Base-by-base conservation (phyloP, 2,888 invertebrate genomes). In the Xylota sylvarum region DNA sequence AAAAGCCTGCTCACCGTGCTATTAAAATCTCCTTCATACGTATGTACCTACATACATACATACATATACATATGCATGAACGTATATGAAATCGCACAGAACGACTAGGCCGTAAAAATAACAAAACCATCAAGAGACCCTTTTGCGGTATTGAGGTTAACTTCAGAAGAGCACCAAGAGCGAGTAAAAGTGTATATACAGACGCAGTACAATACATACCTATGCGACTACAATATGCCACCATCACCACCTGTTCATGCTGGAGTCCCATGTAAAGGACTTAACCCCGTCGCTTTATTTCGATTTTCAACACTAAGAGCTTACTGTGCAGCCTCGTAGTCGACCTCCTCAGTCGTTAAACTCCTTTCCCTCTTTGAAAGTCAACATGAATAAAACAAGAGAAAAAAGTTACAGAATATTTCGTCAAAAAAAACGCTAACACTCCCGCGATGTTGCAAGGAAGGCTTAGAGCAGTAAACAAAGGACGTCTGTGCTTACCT, bases 331-430 rank as follows among this genome's bases (percentile, higher is more conserved):
- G 37, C 74, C 40, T 40, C 40, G 9, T 43, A 43, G 40, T 48
- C 69, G 43, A 65, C 65, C 58, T 65, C 46, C 48, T 64, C 46
- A 80, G 74, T 85, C 80, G 80, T 80, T 60, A 65, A 80, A 70
- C 58, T 76, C 62, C 70, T 65, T 60, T 76, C 27, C 48, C 58
- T 74, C 58, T 74, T 58, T 73, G 64, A 64, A 76, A 40, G 72
- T 64, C 85, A 76, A 67, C 70, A 85, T 85, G 85, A 85, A 85
- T 85, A 76, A 85, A 81, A 85, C 80, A 81, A 70, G 27, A 70
- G 76, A 60, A 85, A 74, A 80, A 80, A 56, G 80, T 70, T 84
- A 69, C 65, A 76, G 70, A 64, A 60, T 76, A 65, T 85, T 70
- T 14, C 56, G 37, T 64, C 60, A 64, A 74, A 74, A 46, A 74